Evolutionary conservation across 2,888 invertebrate species (phyloP).

Genomic region (Stratiomys singularior): DNA sequence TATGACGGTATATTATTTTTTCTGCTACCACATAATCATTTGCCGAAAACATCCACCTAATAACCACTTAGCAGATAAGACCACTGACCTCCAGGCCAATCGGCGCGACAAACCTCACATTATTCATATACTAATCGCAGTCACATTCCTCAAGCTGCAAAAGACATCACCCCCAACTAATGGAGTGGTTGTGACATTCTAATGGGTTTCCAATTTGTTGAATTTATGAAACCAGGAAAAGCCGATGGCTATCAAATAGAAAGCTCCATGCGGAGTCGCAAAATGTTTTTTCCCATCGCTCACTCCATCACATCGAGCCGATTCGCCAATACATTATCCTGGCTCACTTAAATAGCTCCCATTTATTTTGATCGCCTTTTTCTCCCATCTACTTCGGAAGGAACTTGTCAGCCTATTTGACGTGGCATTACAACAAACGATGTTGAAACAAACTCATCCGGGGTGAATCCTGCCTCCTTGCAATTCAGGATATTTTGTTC

Average conservation of each 20-base stretch:
- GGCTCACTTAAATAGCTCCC: neutral
- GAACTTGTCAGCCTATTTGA: conserved; percentile 38
- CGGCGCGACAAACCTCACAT: neutral
- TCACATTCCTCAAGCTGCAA: neutral
- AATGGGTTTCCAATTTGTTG: conserved; percentile 26
- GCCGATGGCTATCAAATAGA: neutral
- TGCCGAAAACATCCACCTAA: too few relatives aligned
- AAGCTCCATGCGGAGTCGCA: conserved; percentile 1
- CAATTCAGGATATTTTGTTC: neutral
- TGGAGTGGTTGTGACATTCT: conserved; percentile 10
- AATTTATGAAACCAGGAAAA: conserved; percentile 25
- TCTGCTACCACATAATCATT: too few relatives aligned
- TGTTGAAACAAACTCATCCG: neutral
- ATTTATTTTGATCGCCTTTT: neutral
- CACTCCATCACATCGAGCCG: neutral
- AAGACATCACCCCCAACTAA: neutral
- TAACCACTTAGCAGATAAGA: too few relatives aligned
- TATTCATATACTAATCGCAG: neutral
- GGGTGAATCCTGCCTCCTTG: neutral
- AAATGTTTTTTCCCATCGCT: conserved; percentile 11
- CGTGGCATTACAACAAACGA: neutral
- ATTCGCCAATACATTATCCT: conserved; percentile 15
- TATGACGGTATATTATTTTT: too few relatives aligned
- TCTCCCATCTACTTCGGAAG: conserved; percentile 1
- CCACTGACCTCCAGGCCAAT: too few relatives aligned